Percentiles rank a stretch among this genome's conserved stretches.
Evolutionary conservation across 2,797 vertebrate genomes (phyloP).

Genomic region (Bufotes viridis): DNA sequence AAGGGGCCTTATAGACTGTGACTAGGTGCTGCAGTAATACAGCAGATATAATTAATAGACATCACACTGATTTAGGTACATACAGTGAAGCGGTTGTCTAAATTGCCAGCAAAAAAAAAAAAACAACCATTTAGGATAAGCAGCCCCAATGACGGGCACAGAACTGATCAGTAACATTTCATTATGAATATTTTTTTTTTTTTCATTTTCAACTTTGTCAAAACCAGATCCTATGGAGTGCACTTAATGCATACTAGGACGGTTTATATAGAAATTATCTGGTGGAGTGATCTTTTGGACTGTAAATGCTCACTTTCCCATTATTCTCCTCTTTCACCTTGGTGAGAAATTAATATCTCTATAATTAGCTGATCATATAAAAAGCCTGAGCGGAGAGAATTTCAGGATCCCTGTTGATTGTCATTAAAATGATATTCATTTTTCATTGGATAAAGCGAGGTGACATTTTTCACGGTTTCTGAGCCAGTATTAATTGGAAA

Average conservation of each 20-base stretch:
- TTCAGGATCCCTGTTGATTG: constrained; percentile 29
- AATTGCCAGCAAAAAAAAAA: background rate
- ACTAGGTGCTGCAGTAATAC: background rate
- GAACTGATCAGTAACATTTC: too few species aligned
- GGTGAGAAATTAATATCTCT: constrained; percentile 17
- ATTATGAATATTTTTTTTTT: too few species aligned
- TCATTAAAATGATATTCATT: constrained; percentile 34
- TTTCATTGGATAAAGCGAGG: constrained; percentile 25
- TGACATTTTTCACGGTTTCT: constrained; percentile 28
- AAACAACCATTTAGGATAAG: background rate
- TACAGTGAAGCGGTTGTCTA: background rate
- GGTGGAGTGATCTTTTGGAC: background rate
- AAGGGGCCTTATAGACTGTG: background rate
- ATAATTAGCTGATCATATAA: constrained; percentile 22
- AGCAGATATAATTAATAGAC: background rate
- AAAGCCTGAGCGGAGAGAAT: background rate
- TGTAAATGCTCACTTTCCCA: background rate
- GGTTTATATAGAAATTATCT: background rate
- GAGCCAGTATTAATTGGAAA: constrained; percentile 10
- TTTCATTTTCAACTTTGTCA: too few species aligned
- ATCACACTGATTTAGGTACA: background rate
- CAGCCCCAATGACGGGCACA: background rate
- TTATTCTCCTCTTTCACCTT: background rate
- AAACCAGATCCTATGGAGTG: too few species aligned
- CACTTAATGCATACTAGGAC: background rate